Evolutionary conservation across 2,797 vertebrate species (phyloP), one percentile per base, ranked within the genome.

Genomic region (Acanthurus leucopareius): DNA sequence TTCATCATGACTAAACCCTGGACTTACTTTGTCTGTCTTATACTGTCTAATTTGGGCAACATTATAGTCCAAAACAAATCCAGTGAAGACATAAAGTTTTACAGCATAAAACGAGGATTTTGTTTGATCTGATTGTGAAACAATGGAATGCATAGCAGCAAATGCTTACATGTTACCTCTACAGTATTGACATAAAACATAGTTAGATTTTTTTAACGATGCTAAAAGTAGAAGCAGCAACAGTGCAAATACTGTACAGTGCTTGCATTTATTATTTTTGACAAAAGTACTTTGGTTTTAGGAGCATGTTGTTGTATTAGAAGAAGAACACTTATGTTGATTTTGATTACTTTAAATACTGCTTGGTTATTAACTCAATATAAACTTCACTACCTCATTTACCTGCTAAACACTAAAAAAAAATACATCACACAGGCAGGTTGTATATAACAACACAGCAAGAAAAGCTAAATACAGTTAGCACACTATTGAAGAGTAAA

Each of bases 1-100:
- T 86, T 77, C 73, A 87, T 90, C 74, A 86, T 73, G 62, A 84
- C 64, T 82, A 63, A 69, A 62, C 16, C 54, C 51, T 84, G n/a
- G 32, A 66, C 77, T 82, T 80, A 61, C 64, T 80, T 45, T 86
- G 62, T 68, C 77, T 75, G 66, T 68, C 69, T 70, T 20, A 80
- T 61, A 11, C 51, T 70, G 44, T 9, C 42, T 68, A 22, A 63
- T 49, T 25, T 2, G 38, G 70, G n/a, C 79, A n/a, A 47, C 60
- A 17, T 25, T 38, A 35, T 17, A 17, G 42, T 47, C 28, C 51
- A 52, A 77, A 65, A 66, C 35, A 74, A 62, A 65, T 1, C 3
- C 57, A 35, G 59, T 38, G 47, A 63, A 28, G 51, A 54, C 32
- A 28, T 16, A 51, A 15, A 58, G 16, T 44, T 42, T 14, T n/a